phyloP scores from a whole-genome alignment of 2,113 vertebrate genomes.

The Microcebus tavaratra region DNA sequence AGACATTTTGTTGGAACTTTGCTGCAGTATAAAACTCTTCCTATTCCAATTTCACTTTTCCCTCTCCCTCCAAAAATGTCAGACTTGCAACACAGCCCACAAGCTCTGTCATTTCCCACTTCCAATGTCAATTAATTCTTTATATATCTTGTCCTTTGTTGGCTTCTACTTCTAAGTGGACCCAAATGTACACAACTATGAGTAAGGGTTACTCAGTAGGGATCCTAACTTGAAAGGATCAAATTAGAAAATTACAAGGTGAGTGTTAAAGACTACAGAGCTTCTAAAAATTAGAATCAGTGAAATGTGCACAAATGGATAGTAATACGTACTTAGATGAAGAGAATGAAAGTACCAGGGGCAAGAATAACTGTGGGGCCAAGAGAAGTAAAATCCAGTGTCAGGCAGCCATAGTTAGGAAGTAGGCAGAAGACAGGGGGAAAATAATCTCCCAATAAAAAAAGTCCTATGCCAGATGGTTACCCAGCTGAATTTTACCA shows the following conservation, averaged over 20 bases:
- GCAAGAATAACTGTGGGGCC: background rate
- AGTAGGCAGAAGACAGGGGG: background rate
- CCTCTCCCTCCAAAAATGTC: background rate
- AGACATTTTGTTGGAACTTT: background rate
- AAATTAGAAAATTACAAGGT: background rate
- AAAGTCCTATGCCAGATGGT: no score
- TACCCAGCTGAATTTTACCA: no score
- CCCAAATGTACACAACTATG: background rate
- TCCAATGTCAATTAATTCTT: background rate
- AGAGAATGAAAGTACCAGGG: background rate
- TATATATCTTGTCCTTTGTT: background rate
- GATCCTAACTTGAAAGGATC: background rate
- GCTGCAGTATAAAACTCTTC: background rate
- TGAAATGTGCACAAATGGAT: background rate
- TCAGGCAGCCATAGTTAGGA: background rate
- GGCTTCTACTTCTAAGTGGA: background rate
- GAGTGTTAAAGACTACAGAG: background rate
- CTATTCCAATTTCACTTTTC: background rate
- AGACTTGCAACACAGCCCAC: background rate
- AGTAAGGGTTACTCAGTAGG: background rate
- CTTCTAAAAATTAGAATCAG: background rate
- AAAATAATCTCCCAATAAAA: no score
- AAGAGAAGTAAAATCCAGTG: background rate
- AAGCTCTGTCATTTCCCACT: background rate
- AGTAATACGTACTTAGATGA: background rate